phyloP scores from a whole-genome alignment of 2,888 invertebrate species.

The Eretmocerus hayati region DNA sequence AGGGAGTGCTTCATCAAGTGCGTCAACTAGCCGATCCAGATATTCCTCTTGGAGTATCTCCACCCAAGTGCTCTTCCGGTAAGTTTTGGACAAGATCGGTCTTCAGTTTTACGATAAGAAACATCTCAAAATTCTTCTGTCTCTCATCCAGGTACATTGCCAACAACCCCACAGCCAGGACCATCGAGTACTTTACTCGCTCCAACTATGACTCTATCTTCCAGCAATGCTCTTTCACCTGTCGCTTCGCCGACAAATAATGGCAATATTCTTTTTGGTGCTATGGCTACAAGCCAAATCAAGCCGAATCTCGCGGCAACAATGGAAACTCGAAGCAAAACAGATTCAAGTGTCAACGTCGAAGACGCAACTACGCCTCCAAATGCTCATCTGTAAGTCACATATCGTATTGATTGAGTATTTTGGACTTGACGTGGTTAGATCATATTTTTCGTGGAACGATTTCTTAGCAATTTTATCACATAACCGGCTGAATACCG shows the following conservation, averaged over 20 bases:
- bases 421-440: too few species aligned
- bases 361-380: conserved; percentile 40
- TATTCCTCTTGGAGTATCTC: conserved; percentile 49
- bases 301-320: conserved; percentile 42
- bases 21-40: conserved; percentile 66
- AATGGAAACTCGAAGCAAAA: conserved; percentile 41
- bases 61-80: conserved; percentile 47
- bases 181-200: conserved; percentile 43
- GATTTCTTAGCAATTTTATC: too few species aligned
- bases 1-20: conserved; percentile 94
- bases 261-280: conserved; percentile 43
- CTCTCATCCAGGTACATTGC: conserved; percentile 37
- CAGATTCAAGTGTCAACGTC: conserved; percentile 36
- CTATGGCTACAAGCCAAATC: conserved; percentile 42
- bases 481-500: background rate
- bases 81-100: too few species aligned
- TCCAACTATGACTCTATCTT: conserved; percentile 41
- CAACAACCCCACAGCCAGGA: conserved; percentile 46
- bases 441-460: too few species aligned
- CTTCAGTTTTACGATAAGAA: background rate
- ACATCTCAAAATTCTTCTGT: background rate
- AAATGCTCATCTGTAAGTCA: conserved; percentile 41
- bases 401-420: too few species aligned
- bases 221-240: conserved; percentile 43
- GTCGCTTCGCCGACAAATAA: conserved; percentile 44